phyloP scores from a whole-genome alignment of 2,113 vertebrate species.

The Nesoenas mayeri region DNA sequence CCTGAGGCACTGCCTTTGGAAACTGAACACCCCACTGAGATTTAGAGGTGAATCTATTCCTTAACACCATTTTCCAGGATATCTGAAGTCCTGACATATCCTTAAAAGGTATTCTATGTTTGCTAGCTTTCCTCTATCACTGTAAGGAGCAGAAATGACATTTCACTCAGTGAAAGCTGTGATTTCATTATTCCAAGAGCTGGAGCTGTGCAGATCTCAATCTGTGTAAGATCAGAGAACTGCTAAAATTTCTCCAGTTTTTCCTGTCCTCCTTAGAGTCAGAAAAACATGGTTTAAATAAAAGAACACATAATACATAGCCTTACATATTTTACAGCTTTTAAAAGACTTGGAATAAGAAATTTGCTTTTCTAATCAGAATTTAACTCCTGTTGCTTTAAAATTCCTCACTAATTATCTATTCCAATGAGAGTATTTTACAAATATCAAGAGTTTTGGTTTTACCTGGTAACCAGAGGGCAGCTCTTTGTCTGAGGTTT shows the following conservation, averaged over 20 bases:
- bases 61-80: neutral
- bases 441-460: neutral
- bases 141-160: neutral
- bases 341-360: neutral
- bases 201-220: neutral
- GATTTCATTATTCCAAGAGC: neutral
- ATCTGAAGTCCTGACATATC: neutral
- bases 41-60: neutral
- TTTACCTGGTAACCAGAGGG: slow-evolving; percentile 61
- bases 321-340: neutral
- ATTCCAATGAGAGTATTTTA: neutral
- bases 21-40: neutral
- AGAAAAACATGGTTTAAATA: neutral
- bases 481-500: neutral
- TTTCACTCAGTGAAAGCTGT: neutral
- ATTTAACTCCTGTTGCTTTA: neutral
- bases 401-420: slow-evolving; percentile 9
- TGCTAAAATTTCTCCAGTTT: neutral
- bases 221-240: neutral
- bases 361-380: neutral
- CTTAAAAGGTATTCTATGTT: neutral
- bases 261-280: neutral
- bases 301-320: neutral
- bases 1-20: neutral
- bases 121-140: neutral